A percentile compares a stretch with the other conserved stretches of the same genome.
These are phyloP conservation scores for Cacatua alba DNA, from an alignment of 2,113 vertebrate species.

Conservation along the genomic window DNA sequence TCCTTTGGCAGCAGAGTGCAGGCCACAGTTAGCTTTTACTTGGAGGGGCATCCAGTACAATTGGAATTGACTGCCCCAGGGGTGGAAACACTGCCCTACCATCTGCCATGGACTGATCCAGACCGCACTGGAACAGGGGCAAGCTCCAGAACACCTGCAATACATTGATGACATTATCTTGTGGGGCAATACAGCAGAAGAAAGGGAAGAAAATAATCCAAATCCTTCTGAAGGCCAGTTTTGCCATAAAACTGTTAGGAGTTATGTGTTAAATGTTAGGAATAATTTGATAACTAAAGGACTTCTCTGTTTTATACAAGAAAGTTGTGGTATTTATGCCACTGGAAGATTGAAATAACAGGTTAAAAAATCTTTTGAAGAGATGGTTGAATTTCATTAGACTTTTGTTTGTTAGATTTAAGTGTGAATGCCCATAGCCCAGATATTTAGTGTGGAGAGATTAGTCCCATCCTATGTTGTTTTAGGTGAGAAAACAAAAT, in stretches of 20 bases:
- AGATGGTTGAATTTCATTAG: background rate
- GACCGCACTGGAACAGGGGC: no score
- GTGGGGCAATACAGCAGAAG: no score
- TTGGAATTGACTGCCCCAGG: background rate
- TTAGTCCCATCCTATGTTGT: background rate
- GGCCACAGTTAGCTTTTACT: background rate
- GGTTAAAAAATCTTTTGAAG: background rate
- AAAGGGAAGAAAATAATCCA: background rate
- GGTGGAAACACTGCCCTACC: background rate
- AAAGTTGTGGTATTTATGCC: background rate
- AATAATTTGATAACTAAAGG: background rate
- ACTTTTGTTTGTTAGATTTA: background rate
- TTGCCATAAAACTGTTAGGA: background rate
- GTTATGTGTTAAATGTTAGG: background rate
- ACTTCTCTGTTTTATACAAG: background rate
- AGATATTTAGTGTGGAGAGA: background rate
- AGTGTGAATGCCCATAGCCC: background rate
- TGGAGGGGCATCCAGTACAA: background rate
- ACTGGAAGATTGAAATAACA: background rate
- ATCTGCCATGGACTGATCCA: background rate
- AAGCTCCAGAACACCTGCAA: no score
- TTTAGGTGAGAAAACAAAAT: background rate
- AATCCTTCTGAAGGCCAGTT: background rate
- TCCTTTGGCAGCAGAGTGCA: background rate
- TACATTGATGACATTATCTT: no score